Evolutionary conservation across 2,113 vertebrate genomes (phyloP), one percentile per base, ranked within the genome.

Genomic region (Redunca redunca): DNA sequence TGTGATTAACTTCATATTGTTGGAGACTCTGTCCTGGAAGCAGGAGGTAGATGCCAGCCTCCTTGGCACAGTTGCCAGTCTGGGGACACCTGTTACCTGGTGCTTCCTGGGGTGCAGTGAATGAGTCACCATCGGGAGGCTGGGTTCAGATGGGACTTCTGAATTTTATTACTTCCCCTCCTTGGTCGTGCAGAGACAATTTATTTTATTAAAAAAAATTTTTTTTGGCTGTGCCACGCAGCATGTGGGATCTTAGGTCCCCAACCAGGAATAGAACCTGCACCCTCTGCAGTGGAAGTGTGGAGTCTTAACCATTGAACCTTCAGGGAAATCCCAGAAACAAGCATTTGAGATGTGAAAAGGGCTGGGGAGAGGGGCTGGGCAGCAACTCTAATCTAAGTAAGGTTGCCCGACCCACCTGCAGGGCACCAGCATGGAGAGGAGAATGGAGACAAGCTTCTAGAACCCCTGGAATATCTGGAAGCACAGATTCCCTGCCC

Each of bases 71-170:
- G 90, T 95, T 92, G 92, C 83, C 91, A 96, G 78, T 96, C 96
- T 60, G 30, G 53, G 92, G 98, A 94, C 94, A 97, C 88, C 95
- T 97, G 97, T 96, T 97, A 93, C 94, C 93, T 97, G 88, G 81
- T 97, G 96, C 64, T 97, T 85, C 33, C 58, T 77, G 64, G 97
- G 97, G 71, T 16, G 28, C 13, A 40, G 88, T 95, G 14, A 1
- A 95, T 67, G 89, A 97, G 97, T 95, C 28, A 0, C 0, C 96
- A 82, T 94, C 21, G 23, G 83, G 88, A 89, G 55, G 13, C 7
- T 55, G 74, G 91, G 64, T 90, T 82, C 7, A 40, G 98, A 96
- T 33, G 28, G 90, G 83, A 67, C 85, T 96, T 64, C n/a, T 33
- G 96, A 96, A 97, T 17, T n/a, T 50, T 46, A 60, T 94, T 87